Percentiles rank a stretch among this genome's conserved stretches.
Evolutionary conservation across 2,888 invertebrate genomes (phyloP).

Genomic region (Agriopis marginaria): DNA sequence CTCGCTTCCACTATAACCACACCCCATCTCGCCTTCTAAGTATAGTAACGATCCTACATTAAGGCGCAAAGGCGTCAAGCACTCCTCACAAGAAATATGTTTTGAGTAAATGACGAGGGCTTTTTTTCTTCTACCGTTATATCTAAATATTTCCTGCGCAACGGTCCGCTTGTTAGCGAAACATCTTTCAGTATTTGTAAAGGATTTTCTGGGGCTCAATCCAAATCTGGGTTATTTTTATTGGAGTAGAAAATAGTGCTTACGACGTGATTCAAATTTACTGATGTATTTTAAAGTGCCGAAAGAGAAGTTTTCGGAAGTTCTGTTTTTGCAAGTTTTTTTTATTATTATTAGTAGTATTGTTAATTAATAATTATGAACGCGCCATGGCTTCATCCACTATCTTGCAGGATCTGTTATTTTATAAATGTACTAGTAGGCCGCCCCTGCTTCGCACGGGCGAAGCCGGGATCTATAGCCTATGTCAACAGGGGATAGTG

Average conservation of each 20-base stretch:
- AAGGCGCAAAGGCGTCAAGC: constrained; percentile 55
- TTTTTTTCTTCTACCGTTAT: constrained; percentile 40
- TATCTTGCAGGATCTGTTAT: no score
- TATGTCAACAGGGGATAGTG: no score
- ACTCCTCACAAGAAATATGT: constrained; percentile 55
- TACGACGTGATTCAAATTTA: not conserved
- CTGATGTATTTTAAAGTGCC: not conserved
- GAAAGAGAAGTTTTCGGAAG: not conserved
- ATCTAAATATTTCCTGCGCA: constrained; percentile 28
- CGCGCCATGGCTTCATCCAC: no score
- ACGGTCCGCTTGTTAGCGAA: constrained; percentile 22
- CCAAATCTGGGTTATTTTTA: constrained; percentile 11
- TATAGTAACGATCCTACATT: constrained; percentile 67
- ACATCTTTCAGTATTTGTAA: constrained; percentile 20
- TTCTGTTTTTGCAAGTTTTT: not conserved
- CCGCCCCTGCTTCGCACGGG: no score
- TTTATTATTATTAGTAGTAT: no score
- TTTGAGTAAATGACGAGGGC: constrained; percentile 58
- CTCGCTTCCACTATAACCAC: not conserved
- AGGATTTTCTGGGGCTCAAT: constrained; percentile 15
- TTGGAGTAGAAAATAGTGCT: constrained; percentile 1
- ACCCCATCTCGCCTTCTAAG: constrained; percentile 49
- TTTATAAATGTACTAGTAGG: no score
- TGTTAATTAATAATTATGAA: no score
- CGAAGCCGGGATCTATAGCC: no score